A percentile compares a stretch with the other conserved stretches of the same genome.
Evolutionary conservation across 2,888 invertebrate species (phyloP).

Genomic region (Clistopyga incitator): DNA sequence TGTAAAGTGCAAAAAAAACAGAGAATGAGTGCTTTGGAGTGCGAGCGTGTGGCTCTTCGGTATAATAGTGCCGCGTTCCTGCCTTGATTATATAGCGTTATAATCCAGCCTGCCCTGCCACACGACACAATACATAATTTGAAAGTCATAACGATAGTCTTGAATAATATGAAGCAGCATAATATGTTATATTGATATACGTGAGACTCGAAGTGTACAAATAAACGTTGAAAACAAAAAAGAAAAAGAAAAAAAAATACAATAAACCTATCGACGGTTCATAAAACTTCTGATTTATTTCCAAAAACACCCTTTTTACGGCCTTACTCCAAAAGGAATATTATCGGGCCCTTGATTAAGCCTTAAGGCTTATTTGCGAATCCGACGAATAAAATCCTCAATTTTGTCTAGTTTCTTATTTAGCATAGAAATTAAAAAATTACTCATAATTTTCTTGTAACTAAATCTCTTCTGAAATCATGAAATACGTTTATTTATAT

Average conservation of each 20-base stretch:
- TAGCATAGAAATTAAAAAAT: too few relatives aligned
- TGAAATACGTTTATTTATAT: too few relatives aligned
- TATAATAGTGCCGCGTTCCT: background rate
- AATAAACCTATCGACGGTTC: conserved; percentile 46
- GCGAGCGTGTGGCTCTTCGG: conserved; percentile 13
- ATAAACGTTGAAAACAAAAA: conserved; percentile 12
- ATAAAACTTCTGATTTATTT: conserved; percentile 2
- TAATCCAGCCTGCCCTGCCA: conserved; percentile 28
- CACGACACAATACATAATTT: conserved; percentile 11
- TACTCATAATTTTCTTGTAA: too few relatives aligned
- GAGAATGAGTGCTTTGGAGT: background rate
- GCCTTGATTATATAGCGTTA: conserved; percentile 30
- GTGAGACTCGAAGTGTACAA: conserved; percentile 46
- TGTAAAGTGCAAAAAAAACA: background rate
- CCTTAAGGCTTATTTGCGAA: too few relatives aligned
- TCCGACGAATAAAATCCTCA: too few relatives aligned
- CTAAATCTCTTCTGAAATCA: too few relatives aligned
- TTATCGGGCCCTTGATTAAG: too few relatives aligned
- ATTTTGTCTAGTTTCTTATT: too few relatives aligned
- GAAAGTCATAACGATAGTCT: conserved; percentile 11
- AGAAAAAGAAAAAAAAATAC: conserved; percentile 17
- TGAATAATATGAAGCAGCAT: conserved; percentile 45
- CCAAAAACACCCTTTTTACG: too few relatives aligned
- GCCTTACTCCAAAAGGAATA: too few relatives aligned
- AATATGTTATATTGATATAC: conserved; percentile 48